Base-by-base conservation (phyloP, 2,797 vertebrate species). In the Steatocranus sp. region DNA sequence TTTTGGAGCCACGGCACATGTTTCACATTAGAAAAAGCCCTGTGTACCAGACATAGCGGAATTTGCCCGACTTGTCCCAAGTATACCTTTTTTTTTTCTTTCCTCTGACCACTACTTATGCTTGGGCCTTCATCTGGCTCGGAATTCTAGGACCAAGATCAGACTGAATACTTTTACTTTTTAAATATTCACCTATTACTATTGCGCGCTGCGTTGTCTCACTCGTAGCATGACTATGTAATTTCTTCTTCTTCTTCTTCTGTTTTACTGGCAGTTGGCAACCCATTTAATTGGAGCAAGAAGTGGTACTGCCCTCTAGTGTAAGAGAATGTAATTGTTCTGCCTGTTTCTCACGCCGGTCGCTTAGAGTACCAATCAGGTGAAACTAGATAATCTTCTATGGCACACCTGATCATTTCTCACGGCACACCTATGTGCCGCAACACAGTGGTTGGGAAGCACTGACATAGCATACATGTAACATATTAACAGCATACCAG, bases 341-440 rank as follows among this genome's bases (percentile, higher is more conserved):
- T 54, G 51, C 25, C 1, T 27, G 51, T 15, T 54, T 27, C 23
- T 27, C 23, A 54, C 1, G 12, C 51, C 7, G 0, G 0, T 2
- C 7, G 1, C 51, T 54, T 17, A 17, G 53, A 56, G 14, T 54
- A 30, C 25, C 25, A 30, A 17, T 54, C 53, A 17, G 53, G 25
- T 30, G 53, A 30, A 56, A 56, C 53, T 17, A 56, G 25, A 56
- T 56, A 56, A 56, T 56, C 8, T 56, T 56, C 53, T 9, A 56
- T 17, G 53, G 25, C 53, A 56, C 53, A 56, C 25, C 53, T 56
- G 53, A 30, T 56, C 53, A 30, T 56, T 56, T 56, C 53, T 27
- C 53, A 54, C 12, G 7, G 51, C 12, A 15, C 51, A 53, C 51
- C 23, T 25, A 53, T 15, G 51, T 53, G 23, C 51, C 0, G 12